These are phyloP conservation scores for Tetrao urogallus DNA, from an alignment of 2,113 vertebrate species.

Conservation along the genomic window DNA sequence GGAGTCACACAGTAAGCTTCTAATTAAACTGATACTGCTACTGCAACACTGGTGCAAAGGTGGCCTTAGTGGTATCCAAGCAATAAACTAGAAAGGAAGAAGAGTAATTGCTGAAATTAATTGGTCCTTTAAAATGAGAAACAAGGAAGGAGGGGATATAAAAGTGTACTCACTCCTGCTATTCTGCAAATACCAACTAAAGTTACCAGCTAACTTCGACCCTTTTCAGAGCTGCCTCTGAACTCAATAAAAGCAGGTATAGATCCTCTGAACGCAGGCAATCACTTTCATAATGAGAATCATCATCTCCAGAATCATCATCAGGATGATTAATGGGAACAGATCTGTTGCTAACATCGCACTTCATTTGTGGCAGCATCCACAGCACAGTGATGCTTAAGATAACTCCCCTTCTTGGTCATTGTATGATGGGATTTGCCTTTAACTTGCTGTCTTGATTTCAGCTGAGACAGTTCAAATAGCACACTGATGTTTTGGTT, in stretches of 20 bases:
- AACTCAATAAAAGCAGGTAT: neutral
- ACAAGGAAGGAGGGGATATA: fast-evolving
- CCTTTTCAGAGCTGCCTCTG: neutral
- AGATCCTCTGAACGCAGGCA: neutral
- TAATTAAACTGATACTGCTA: neutral
- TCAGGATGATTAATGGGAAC: neutral
- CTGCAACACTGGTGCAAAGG: neutral
- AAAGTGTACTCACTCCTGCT: neutral
- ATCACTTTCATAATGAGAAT: neutral
- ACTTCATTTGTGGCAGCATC: neutral
- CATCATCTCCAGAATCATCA: neutral
- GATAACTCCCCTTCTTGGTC: neutral
- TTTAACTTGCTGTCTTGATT: neutral
- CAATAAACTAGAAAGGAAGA: neutral
- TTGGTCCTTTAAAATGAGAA: neutral
- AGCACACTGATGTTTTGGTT: no score
- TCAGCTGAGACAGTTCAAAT: no score
- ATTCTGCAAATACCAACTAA: neutral
- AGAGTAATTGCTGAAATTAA: slow-evolving; percentile 43
- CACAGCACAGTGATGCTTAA: neutral
- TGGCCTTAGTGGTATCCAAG: neutral
- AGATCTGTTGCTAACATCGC: neutral
- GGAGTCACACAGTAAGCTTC: neutral
- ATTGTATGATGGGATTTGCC: neutral
- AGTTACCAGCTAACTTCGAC: neutral